These are phyloP conservation scores for Platycercus adscitus DNA, from an alignment of 2,113 vertebrate genomes.

Conservation along the genomic window DNA sequence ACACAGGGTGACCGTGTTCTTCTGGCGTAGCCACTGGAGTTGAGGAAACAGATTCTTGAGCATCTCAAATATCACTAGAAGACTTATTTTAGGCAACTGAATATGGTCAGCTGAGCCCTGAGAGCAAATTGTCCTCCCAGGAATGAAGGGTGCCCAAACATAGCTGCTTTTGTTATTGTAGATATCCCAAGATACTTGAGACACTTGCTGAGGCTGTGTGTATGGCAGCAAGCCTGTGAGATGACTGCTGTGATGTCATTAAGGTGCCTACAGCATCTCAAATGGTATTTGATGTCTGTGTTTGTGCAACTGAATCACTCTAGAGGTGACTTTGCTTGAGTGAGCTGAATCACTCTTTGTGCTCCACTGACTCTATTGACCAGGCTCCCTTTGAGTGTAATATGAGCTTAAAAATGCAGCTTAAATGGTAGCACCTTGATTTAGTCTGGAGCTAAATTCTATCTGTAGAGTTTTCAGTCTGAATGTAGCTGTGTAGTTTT, in stretches of 20 bases:
- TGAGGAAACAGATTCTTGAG: background rate
- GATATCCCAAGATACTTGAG: background rate
- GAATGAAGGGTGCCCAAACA: background rate
- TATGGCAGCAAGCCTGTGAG: background rate
- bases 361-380: background rate
- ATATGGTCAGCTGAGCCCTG: background rate
- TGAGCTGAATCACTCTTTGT: background rate
- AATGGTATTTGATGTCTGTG: background rate
- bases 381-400: background rate
- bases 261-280: background rate
- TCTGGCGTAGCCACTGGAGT: background rate
- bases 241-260: background rate
- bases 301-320: background rate
- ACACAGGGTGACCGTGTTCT: background rate
- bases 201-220: background rate
- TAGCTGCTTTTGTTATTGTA: accelerated
- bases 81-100: background rate
- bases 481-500: background rate
- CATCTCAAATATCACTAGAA: background rate
- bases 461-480: background rate
- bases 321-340: background rate
- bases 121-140: background rate
- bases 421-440: background rate
- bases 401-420: background rate
- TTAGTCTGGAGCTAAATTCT: background rate